Evolutionary conservation across 2,113 vertebrate genomes (phyloP).

Genomic region (Cacatua alba): DNA sequence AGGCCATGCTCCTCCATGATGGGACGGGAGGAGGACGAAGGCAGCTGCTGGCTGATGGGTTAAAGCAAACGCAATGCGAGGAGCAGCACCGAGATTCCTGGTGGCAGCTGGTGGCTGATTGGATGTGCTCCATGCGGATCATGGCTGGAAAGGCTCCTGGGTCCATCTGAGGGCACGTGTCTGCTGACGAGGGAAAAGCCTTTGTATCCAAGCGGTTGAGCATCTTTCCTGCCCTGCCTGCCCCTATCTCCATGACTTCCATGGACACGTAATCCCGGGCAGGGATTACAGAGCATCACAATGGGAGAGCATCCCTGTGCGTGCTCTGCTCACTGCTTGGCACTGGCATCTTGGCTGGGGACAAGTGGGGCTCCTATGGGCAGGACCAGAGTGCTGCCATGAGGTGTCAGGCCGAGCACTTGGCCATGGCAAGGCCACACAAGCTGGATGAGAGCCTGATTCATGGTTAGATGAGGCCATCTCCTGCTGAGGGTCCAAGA

Average conservation of each 20-base stretch:
- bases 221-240: not conserved
- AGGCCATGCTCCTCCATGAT: rapidly evolving
- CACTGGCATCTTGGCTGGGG: not conserved
- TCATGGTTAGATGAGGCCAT: rapidly evolving
- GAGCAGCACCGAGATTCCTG: not conserved
- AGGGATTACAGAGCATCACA: not conserved
- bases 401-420: not conserved
- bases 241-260: not conserved
- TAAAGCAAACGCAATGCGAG: not conserved
- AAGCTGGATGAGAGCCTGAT: not conserved
- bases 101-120: not conserved
- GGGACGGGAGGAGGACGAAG: not conserved
- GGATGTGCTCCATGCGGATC: not conserved
- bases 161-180: not conserved
- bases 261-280: not conserved
- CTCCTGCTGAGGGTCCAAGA: not conserved
- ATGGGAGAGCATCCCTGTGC: rapidly evolving
- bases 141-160: not conserved
- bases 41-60: not conserved
- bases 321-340: not conserved
- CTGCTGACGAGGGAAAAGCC: not conserved
- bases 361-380: not conserved
- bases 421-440: not conserved
- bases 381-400: rapidly evolving
- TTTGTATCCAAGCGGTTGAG: rapidly evolving